Evolutionary conservation across 2,797 vertebrate genomes (phyloP), one percentile per base, ranked within the genome.

Genomic region (Trachops cirrhosus): DNA sequence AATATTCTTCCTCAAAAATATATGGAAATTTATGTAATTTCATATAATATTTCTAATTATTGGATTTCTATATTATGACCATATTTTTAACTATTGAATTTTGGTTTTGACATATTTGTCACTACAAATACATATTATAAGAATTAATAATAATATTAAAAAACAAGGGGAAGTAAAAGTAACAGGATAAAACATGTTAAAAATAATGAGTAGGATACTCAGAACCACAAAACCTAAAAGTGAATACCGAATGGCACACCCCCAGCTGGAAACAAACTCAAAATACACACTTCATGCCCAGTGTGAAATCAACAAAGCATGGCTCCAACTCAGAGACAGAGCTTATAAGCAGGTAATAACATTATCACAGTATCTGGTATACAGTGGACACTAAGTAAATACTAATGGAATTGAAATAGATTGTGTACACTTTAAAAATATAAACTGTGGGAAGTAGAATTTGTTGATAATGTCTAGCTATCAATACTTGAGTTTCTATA

Each of bases 171-270:
- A 93, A 75, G 32, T 15, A 89, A 64, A 88, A 95, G 50, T 50
- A 93, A 62, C 22, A 83, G 41, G 44, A 57, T 82, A 84, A 91
- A 95, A 89, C 34, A 59, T 71, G 74, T 86, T 93, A 68, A 29
- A 16, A 12, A 54, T 41, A 62, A 85, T 68, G 50, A 94, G 41
- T 32, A 82, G 52, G 62, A n/a, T 48, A 74, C 29, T 93, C 34
- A 68, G 68, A 91, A 64, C 8, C 37, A 77, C 6, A 67, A 57
- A 29, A 68, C 22, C 71, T 71, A 82, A 86, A 93, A 94, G 50
- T 26, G 18, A 93, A 75, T 86, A 73, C 18, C 26, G 29, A 89
- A 86, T 89, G 62, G 32, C 37, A 94, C n/a, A 44, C 8, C 29
- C 5, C 26, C 41, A 82, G 22, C 6, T 83, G 64, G 32, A 70